Evolutionary conservation across 2,888 invertebrate genomes (phyloP).

Genomic region (Blastobasis adustella): DNA sequence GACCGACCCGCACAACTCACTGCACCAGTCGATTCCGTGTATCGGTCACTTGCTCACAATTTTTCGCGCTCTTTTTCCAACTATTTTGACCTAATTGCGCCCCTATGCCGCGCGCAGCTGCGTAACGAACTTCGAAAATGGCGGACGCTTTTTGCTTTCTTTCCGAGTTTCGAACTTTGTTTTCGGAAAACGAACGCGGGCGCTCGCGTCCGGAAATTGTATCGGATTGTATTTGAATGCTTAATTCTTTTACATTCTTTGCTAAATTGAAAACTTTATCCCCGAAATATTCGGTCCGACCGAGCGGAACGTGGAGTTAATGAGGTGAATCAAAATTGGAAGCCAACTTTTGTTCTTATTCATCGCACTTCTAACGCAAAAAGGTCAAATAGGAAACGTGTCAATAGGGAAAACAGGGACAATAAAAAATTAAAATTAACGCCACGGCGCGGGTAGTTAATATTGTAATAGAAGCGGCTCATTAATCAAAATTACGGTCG

Average conservation of each 20-base stretch:
- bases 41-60: slow-evolving; percentile 25
- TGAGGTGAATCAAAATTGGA: too few relatives aligned
- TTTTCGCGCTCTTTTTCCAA: slow-evolving; percentile 21
- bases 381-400: too few relatives aligned
- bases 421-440: slow-evolving; percentile 33
- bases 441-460: slow-evolving; percentile 19
- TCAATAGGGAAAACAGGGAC: slow-evolving; percentile 1
- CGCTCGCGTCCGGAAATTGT: slow-evolving; percentile 2
- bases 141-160: slow-evolving; percentile 19
- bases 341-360: too few relatives aligned
- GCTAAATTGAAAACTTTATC: slow-evolving; percentile 3
- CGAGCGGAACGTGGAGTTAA: too few relatives aligned
- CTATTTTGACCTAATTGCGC: slow-evolving; percentile 49
- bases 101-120: slow-evolving; percentile 23
- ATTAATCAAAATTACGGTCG: slow-evolving; percentile 60
- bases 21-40: slow-evolving; percentile 25
- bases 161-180: slow-evolving; percentile 2
- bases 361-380: too few relatives aligned
- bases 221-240: neutral
- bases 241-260: neutral
- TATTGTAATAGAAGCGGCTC: slow-evolving; percentile 44
- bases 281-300: too few relatives aligned
- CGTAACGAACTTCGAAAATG: slow-evolving; percentile 37
- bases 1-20: neutral
- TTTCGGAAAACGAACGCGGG: slow-evolving; percentile 15